Base-by-base conservation (phyloP, 2,797 vertebrate genomes). In the Lacerta viridis region DNA sequence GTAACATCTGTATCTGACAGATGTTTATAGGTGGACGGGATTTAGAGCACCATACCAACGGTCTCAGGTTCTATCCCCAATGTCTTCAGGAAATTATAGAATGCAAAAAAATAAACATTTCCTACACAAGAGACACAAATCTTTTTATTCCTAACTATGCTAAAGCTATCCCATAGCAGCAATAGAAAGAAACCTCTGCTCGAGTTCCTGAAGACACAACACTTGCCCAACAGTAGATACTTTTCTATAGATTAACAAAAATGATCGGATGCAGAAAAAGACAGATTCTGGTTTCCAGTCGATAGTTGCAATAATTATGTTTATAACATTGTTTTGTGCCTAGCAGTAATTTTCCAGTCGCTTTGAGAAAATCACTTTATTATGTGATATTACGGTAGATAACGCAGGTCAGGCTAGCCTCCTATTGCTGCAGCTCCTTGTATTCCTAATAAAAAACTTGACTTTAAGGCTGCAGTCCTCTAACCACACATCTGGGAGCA, bases 11-110 rank as follows among this genome's bases (percentile, higher is more conserved):
- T 79, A 50, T 75, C 1, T 23, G 71, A 72, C 43, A 61, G 64
- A 46, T 3, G 43, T 5, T 77, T 75, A 18, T 68, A 36, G 18
- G 36, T 50, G 25, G 13, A 27, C 5, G n/a, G 74, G 23, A 17
- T 25, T 61, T 41, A 83, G 13, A 0, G 0, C 17, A n/a, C 7
- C 8, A 23, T 15, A 9, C 8, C 5, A 82, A 61, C 27, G 0
- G 5, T 0, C 50, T 81, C 29, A 39, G 10, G 3, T 3, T 1
- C 5, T 4, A 69, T 81, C 64, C 66, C 13, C 13, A 15, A 10
- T 46, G n/a, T 20, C 27, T 46, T 36, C 1, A 68, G 5, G 27
- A 55, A 55, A 55, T 55, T 55, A 10, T 13, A 55, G 50, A 4
- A 55, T 55, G 13, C 50, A 55, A 4, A 15, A 55, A 55, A 55